Evolutionary conservation across 1,140 invertebrate species (phyloP).

Genomic region (Pygmarrhopalites habei): DNA sequence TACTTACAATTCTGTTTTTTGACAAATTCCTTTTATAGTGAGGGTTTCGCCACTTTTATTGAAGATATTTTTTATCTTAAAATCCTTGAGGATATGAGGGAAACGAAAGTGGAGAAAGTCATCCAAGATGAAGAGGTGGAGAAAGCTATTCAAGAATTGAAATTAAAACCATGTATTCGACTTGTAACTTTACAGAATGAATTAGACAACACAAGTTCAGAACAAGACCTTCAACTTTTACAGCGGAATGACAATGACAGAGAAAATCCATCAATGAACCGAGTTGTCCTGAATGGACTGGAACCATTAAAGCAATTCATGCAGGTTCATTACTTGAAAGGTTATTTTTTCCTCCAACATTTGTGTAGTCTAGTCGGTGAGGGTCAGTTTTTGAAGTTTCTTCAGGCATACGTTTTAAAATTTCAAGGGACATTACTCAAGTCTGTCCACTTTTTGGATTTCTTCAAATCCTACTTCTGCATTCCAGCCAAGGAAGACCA

Average conservation of each 20-base stretch:
- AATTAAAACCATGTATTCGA: slow-evolving; percentile 41
- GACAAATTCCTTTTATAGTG: slow-evolving; percentile 29
- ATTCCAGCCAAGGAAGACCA: background rate
- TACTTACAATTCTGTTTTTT: too few relatives aligned
- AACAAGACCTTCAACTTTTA: slow-evolving; percentile 37
- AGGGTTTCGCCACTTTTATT: slow-evolving; percentile 48
- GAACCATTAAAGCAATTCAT: slow-evolving; percentile 46
- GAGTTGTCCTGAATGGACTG: slow-evolving; percentile 43
- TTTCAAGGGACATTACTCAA: slow-evolving; percentile 43
- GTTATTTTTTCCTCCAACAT: slow-evolving; percentile 46
- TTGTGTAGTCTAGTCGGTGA: slow-evolving; percentile 41
- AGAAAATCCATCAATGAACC: slow-evolving; percentile 26
- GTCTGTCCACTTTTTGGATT: slow-evolving; percentile 41
- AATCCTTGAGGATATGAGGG: slow-evolving; percentile 38
- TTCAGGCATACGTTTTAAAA: slow-evolving; percentile 41
- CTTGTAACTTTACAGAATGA: slow-evolving; percentile 43
- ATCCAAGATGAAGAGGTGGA: slow-evolving; percentile 10
- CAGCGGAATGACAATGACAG: slow-evolving; percentile 36
- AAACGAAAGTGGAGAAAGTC: background rate
- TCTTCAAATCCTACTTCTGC: slow-evolving; percentile 35
- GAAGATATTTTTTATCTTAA: slow-evolving; percentile 44
- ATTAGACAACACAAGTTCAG: slow-evolving; percentile 42
- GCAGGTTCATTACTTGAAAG: slow-evolving; percentile 48
- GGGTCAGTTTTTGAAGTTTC: slow-evolving; percentile 41
- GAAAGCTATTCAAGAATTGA: slow-evolving; percentile 30